Evolutionary conservation across 2,113 vertebrate genomes (phyloP).

Genomic region (Oreochromis spilurus): DNA sequence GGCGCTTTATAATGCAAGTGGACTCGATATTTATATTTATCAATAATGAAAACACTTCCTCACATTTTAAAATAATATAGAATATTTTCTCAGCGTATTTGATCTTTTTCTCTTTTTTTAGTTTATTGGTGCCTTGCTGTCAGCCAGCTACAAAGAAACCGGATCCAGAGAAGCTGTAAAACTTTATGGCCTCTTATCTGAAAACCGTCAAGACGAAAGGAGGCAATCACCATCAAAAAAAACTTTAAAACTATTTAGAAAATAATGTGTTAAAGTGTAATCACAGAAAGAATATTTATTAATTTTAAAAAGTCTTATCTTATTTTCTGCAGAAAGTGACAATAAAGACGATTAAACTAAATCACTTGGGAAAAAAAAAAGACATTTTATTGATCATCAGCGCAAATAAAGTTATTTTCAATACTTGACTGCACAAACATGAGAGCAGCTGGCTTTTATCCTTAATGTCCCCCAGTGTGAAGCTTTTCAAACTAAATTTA

Average conservation of each 20-base stretch:
- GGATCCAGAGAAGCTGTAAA: slow-evolving; percentile 19
- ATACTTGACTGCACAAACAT: background rate
- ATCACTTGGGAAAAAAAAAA: background rate
- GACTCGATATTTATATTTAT: background rate
- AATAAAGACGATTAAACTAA: background rate
- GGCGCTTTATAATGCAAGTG: background rate
- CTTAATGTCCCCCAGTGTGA: background rate
- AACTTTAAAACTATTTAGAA: background rate
- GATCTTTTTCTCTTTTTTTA: background rate
- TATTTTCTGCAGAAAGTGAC: background rate
- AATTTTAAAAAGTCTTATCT: background rate
- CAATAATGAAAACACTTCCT: background rate
- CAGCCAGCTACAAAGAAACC: background rate
- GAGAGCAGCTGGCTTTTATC: background rate
- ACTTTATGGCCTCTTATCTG: slow-evolving; percentile 26
- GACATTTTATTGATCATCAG: background rate
- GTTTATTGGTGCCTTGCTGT: background rate
- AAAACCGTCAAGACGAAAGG: background rate
- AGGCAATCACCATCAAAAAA: background rate
- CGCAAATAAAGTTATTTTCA: background rate
- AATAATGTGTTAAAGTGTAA: background rate
- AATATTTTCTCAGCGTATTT: background rate
- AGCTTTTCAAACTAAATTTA: background rate
- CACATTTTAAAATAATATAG: background rate
- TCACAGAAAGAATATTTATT: background rate